Evolutionary conservation across 2,113 vertebrate species (phyloP).

Genomic region (Lanius ludovicianus): DNA sequence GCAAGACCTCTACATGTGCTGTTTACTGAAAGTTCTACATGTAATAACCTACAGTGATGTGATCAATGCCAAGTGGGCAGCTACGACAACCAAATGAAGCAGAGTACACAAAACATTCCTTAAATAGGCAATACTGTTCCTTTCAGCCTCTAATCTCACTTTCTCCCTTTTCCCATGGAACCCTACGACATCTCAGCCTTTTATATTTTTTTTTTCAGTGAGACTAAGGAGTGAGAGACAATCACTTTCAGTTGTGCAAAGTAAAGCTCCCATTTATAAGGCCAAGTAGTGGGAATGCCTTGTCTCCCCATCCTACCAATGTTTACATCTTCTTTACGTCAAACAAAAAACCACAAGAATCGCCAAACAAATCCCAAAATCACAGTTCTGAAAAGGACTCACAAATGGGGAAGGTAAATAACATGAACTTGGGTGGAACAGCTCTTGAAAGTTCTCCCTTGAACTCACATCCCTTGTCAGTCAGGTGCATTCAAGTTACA

Average conservation of each 20-base stretch:
- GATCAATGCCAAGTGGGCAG: not conserved
- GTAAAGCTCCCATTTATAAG: conserved; percentile 9
- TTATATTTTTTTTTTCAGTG: not conserved
- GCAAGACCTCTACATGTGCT: not conserved
- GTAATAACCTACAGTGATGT: not conserved
- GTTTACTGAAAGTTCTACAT: not conserved
- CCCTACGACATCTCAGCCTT: not conserved
- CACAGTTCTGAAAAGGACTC: conserved; percentile 16
- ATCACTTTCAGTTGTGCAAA: not conserved
- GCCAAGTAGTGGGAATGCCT: not conserved
- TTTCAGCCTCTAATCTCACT: not conserved
- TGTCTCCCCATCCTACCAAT: not conserved
- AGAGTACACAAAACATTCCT: not conserved
- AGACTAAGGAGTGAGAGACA: not conserved
- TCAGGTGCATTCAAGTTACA: not conserved
- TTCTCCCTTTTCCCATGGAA: not conserved
- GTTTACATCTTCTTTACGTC: not conserved
- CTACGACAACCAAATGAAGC: not conserved
- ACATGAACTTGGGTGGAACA: not conserved
- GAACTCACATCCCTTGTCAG: not conserved
- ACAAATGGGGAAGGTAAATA: not conserved
- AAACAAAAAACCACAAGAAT: not conserved
- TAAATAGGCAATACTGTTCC: not conserved
- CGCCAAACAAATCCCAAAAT: not conserved
- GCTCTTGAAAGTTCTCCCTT: not conserved